Conservation (phyloP, 2,888 invertebrate genomes). For the Trimorus sp. region DNA sequence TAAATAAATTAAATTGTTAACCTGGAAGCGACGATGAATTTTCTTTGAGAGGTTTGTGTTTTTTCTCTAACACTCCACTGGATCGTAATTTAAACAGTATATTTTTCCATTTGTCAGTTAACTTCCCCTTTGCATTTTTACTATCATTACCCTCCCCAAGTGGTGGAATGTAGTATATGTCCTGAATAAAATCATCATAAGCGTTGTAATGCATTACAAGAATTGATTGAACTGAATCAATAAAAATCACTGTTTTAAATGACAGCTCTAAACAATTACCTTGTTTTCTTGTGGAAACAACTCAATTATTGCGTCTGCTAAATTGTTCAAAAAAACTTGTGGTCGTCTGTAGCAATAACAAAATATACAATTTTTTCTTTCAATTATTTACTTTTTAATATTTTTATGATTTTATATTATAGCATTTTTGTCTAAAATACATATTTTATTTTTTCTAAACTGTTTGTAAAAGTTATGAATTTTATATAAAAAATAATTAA, state of each 20-base stretch:
- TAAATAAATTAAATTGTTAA: neutral
- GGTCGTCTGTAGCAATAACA: conserved; percentile 5
- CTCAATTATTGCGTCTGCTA: conserved; percentile 27
- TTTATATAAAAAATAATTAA: too few species aligned
- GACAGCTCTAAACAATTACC: neutral
- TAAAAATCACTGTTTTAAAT: too few species aligned
- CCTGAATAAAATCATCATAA: conserved; percentile 4
- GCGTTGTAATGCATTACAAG: too few species aligned
- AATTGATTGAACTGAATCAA: too few species aligned
- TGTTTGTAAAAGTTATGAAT: too few species aligned
- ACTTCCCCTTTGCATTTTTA: conserved; percentile 42
- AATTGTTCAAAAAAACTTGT: conserved; percentile 16
- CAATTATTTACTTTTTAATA: too few species aligned
- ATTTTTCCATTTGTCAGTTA: conserved; percentile 43
- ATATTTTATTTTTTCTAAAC: too few species aligned
- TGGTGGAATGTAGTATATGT: conserved; percentile 26
- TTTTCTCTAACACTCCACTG: conserved; percentile 20
- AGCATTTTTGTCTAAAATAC: too few species aligned
- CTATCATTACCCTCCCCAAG: conserved; percentile 21
- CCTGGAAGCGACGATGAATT: neutral
- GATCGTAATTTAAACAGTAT: conserved; percentile 21
- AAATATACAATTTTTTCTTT: neutral
- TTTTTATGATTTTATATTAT: too few species aligned
- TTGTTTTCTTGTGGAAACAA: conserved; percentile 28
- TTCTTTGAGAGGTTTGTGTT: conserved; percentile 3